phyloP scores from a whole-genome alignment of 2,113 vertebrate genomes.

The Nannobrachium achirus region DNA sequence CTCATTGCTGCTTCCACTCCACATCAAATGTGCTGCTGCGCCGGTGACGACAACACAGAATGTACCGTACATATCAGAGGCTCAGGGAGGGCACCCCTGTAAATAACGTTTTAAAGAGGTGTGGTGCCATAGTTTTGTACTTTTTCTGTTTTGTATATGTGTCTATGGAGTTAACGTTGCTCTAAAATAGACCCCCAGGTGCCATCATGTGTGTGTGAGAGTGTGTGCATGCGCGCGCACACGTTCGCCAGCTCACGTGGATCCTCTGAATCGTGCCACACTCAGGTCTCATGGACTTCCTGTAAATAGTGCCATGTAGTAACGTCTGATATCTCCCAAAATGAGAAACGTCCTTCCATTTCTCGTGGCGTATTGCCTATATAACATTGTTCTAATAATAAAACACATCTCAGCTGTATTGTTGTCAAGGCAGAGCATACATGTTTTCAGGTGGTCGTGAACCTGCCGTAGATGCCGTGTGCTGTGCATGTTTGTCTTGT shows the following conservation, averaged over 20 bases:
- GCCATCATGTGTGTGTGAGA: background rate
- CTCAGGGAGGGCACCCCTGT: too few relatives aligned
- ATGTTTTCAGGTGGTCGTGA: conserved; percentile 20
- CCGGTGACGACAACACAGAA: conserved; percentile 30
- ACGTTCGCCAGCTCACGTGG: conserved; percentile 80
- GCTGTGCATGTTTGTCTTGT: conserved; percentile 9
- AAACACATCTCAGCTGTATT: background rate
- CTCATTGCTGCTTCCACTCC: conserved; percentile 25
- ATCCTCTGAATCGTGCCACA: conserved; percentile 37
- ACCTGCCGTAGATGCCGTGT: conserved; percentile 46
- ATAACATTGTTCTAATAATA: background rate
- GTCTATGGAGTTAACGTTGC: too few relatives aligned
- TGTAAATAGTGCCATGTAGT: conserved; percentile 85
- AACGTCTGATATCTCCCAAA: conserved; percentile 9
- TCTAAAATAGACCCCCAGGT: background rate
- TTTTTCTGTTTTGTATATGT: too few relatives aligned
- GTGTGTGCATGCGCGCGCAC: conserved; percentile 2
- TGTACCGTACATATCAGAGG: too few relatives aligned
- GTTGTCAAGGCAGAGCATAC: background rate
- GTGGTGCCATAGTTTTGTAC: too few relatives aligned
- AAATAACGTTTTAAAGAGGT: too few relatives aligned
- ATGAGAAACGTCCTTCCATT: background rate
- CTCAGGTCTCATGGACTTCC: conserved; percentile 80
- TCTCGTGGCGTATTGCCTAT: fast-evolving
- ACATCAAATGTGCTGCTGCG: conserved; percentile 28